Conservation (phyloP, 2,888 invertebrate genomes). For the Adelognathus sp. region DNA sequence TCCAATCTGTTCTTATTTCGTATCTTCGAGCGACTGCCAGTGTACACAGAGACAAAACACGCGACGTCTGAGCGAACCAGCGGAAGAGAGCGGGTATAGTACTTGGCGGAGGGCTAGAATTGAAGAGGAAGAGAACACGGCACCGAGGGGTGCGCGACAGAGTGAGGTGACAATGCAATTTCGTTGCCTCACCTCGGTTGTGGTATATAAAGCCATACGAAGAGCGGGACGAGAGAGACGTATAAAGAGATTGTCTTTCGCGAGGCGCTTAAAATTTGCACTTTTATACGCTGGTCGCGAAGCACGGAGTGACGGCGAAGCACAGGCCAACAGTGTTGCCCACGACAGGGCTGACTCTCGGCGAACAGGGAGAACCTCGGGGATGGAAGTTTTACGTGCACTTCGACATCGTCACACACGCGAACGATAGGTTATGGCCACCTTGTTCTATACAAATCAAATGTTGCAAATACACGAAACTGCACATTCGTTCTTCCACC, state of each 20-base stretch:
- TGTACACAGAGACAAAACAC: constrained; percentile 7
- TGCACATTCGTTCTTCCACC: not conserved
- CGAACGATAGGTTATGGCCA: constrained; percentile 2
- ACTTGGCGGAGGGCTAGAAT: constrained; percentile 2
- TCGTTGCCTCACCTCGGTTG: constrained; percentile 60
- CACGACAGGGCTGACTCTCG: constrained; percentile 1
- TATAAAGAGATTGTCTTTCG: constrained; percentile 73
- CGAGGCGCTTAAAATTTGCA: constrained; percentile 74
- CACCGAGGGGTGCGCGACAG: constrained; percentile 52
- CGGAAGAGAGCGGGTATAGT: not conserved
- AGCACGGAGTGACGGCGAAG: constrained; percentile 7
- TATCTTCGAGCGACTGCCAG: constrained; percentile 48
- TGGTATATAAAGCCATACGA: constrained; percentile 45
- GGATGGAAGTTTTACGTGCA: constrained; percentile 34
- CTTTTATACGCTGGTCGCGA: constrained; percentile 65
- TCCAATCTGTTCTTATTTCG: constrained; percentile 33
- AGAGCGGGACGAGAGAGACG: constrained; percentile 59
- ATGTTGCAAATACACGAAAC: not conserved
- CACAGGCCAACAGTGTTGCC: constrained; percentile 1
- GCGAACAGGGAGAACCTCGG: not conserved
- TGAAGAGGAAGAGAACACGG: not conserved
- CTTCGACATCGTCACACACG: constrained; percentile 6
- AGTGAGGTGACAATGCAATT: constrained; percentile 72
- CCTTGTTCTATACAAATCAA: not conserved
- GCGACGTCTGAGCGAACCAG: constrained; percentile 4